Evolutionary conservation across 2,888 invertebrate genomes (phyloP), one percentile per base, ranked within the genome.

Genomic region (Euplagia quadripunctaria): DNA sequence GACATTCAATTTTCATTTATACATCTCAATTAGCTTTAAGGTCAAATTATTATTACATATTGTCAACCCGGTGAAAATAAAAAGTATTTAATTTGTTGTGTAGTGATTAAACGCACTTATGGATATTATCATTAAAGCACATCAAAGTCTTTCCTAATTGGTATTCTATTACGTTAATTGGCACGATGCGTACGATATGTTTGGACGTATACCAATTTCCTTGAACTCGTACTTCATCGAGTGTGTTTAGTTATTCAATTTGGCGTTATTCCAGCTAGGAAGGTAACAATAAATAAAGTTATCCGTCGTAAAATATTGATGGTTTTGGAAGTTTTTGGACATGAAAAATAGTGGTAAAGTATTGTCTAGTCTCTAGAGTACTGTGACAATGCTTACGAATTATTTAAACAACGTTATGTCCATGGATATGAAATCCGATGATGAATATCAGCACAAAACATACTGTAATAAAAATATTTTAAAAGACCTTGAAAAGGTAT

Each of bases 191-290:
- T 70, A 78, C 77, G 79, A 82, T 83, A 61, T 73, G 76, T 84
- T 83, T 83, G 83, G 83, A 83, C 81, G 79, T 82, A 81, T 82
- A 83, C 85, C 83, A 83, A 83, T 78, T 83, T 82, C 82, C 82
- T 79, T 81, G 74, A 81, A 76, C 76, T 78, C 78, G 78, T 82
- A 81, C 81, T 74, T 84, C 81, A 84, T 82, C 74, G 73, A 17
- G 63, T 75, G 71, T 70, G 81, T 82, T 84, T 79, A 42, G 72
- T 65, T 74, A 73, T 82, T 77, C 74, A 79, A 82, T 76, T 84
- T 84, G 83, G 83, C 82, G 58, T 65, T 31, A 14, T 71, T 75
- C 81, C 83, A 83, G 77, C 58, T 75, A 67, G 74, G 77, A 77
- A 78, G 75, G 75, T 73, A 65, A 61, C 75, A 75, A 68, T 51